Base-by-base conservation (phyloP, 2,888 invertebrate genomes). In the Drosophila multiciliata region DNA sequence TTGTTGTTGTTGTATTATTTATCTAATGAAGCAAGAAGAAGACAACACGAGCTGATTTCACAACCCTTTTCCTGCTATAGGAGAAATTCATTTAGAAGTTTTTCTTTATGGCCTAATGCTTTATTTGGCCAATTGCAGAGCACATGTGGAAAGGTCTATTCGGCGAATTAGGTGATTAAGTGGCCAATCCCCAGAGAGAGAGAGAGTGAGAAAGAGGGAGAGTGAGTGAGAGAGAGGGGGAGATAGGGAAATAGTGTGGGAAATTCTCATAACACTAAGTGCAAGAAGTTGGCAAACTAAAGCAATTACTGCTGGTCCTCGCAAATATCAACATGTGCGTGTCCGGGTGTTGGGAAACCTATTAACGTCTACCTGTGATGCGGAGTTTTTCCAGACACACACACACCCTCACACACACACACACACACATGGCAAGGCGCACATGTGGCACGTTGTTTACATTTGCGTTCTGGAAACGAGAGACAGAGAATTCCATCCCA, bases 21-120 rank as follows among this genome's bases (percentile, higher is more conserved):
- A 79, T 71, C 89, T 80, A 87, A 89, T 89, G 85, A 87, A 87
- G 75, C 45, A 29, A 55, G 42, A 32, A 15, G 42, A 33, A 53
- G 61, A 38, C 38, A 29, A 35, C 36, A 33, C 1, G 12, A 42
- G 32, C n/a, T 65, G 17, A 35, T 12, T 17, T 12, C 15, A 1
- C 15, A 15, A 12, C 32, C 8, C 49, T 49, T 26, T 26, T 6
- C 0, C 5, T 1, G 17, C 49, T 9, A 17, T 17, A 26, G 23
- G 33, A 17, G 11, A 23, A 33, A 48, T 29, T 32, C 17, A 57
- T 38, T 23, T 33, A 2, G 5, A n/a, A 7, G 20, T 20, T 29
- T 29, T 29, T 40, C 32, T 42, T 23, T 17, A 45, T 2, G 23
- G 23, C 42, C 49, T 15, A 38, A 48, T 26, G 68, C 53, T 33